A percentile compares a stretch with the other conserved stretches of the same genome.
These are phyloP conservation scores for Manis pentadactyla DNA, from an alignment of 2,797 vertebrate genomes.

Conservation along the genomic window DNA sequence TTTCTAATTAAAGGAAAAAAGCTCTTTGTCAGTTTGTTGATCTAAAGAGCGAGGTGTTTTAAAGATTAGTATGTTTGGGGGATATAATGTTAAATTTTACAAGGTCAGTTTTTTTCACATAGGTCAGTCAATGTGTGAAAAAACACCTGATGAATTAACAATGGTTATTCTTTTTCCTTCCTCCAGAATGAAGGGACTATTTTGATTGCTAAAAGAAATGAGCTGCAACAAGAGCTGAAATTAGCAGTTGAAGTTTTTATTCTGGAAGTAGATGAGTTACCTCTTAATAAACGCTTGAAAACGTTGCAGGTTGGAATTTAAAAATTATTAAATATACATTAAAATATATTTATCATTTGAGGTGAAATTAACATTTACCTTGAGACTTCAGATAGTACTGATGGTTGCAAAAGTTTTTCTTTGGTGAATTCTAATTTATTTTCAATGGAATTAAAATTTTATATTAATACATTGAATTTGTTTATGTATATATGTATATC, in stretches of 20 bases:
- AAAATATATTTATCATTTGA: conserved; percentile 57
- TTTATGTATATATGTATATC: not conserved
- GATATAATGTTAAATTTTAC: conserved; percentile 46
- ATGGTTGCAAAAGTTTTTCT: not conserved
- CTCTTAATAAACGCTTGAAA: conserved; percentile 83
- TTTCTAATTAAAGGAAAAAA: conserved; percentile 52
- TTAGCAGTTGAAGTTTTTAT: conserved; percentile 83
- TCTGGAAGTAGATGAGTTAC: conserved; percentile 85
- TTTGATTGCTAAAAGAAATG: conserved; percentile 86
- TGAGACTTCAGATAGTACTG: conserved; percentile 1
- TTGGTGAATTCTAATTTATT: not conserved
- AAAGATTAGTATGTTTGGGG: conserved; percentile 3
- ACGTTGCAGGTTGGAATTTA: conserved; percentile 83
- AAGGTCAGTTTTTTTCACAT: not conserved
- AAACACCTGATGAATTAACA: not conserved
- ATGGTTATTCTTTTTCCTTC: not conserved
- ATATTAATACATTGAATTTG: conserved; percentile 11
- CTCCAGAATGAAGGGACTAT: conserved; percentile 81
- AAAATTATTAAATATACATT: conserved; percentile 1
- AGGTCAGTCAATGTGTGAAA: conserved; percentile 23
- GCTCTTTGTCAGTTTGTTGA: not conserved
- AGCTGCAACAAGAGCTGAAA: conserved; percentile 82
- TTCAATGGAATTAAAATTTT: conserved; percentile 46
- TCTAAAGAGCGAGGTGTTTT: not conserved
- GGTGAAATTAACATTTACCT: conserved; percentile 7